Conservation (phyloP, 2,888 invertebrate species). For the Nomada ruficornis region DNA sequence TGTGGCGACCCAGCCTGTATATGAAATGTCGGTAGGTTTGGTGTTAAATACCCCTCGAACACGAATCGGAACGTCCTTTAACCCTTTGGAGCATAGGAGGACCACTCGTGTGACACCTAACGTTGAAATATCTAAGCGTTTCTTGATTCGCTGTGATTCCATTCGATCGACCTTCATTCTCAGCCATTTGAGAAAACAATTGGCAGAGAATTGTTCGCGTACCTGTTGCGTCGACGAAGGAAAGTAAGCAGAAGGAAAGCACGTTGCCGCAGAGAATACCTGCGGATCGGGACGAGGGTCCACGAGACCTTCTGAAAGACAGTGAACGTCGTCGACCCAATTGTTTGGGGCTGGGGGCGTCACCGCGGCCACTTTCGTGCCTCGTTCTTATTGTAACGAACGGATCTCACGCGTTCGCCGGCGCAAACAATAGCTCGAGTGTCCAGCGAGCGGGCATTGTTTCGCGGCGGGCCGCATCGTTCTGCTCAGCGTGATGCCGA, state of each 20-base stretch:
- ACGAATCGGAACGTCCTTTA: no score
- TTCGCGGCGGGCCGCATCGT: neutral
- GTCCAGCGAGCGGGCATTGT: slow-evolving; percentile 9
- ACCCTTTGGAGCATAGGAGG: no score
- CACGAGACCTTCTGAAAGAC: slow-evolving; percentile 26
- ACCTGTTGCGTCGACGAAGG: slow-evolving; percentile 14
- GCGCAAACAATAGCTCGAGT: slow-evolving; percentile 29
- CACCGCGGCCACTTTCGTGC: neutral
- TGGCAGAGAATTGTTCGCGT: slow-evolving; percentile 9
- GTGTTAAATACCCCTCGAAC: no score
- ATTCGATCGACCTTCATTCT: no score
- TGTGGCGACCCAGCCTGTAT: no score
- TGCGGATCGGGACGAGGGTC: neutral
- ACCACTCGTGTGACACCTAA: no score
- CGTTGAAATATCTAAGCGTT: no score
- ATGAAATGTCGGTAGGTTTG: no score
- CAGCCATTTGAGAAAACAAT: neutral
- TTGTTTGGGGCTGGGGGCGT: slow-evolving; percentile 34
- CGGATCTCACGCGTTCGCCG: slow-evolving; percentile 18
- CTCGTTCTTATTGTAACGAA: slow-evolving; percentile 41
- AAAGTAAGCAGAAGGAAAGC: neutral
- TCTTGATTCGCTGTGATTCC: no score
- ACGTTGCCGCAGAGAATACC: neutral
- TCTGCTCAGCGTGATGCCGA: slow-evolving; percentile 35
- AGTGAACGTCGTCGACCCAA: slow-evolving; percentile 34